phyloP scores from a whole-genome alignment of 1,140 invertebrate genomes.

The Procambarus clarkii region DNA sequence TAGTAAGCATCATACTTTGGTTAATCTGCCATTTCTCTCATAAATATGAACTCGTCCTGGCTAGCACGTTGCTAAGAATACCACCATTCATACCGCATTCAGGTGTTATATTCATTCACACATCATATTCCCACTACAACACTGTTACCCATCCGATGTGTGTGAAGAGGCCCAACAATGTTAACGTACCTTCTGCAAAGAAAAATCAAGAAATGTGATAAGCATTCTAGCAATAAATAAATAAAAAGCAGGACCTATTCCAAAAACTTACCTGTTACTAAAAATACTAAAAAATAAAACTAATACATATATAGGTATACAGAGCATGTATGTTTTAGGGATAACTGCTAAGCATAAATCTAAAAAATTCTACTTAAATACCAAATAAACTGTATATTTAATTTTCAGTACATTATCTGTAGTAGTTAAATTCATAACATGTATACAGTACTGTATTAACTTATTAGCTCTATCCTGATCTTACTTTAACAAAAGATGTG shows the following conservation, averaged over 20 bases:
- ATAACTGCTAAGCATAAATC: not conserved
- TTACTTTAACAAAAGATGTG: too few species aligned
- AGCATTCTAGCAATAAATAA: not conserved
- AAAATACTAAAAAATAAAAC: not conserved
- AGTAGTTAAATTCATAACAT: too few species aligned
- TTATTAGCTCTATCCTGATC: too few species aligned
- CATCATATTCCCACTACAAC: not conserved
- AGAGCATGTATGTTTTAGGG: not conserved
- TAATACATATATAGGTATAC: not conserved
- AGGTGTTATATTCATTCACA: not conserved
- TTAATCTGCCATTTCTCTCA: too few species aligned
- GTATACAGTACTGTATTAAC: too few species aligned
- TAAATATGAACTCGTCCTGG: too few species aligned
- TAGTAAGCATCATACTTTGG: too few species aligned
- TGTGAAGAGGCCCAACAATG: not conserved
- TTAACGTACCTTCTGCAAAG: constrained; percentile 52
- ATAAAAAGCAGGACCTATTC: not conserved
- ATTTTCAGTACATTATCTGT: too few species aligned
- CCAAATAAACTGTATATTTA: too few species aligned
- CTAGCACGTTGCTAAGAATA: too few species aligned
- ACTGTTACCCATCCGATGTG: not conserved
- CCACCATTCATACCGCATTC: too few species aligned
- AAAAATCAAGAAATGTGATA: constrained; percentile 1
- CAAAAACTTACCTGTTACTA: not conserved
- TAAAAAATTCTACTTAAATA: not conserved